Evolutionary conservation across 2,113 vertebrate species (phyloP).

Genomic region (Odocoileus virginianus): DNA sequence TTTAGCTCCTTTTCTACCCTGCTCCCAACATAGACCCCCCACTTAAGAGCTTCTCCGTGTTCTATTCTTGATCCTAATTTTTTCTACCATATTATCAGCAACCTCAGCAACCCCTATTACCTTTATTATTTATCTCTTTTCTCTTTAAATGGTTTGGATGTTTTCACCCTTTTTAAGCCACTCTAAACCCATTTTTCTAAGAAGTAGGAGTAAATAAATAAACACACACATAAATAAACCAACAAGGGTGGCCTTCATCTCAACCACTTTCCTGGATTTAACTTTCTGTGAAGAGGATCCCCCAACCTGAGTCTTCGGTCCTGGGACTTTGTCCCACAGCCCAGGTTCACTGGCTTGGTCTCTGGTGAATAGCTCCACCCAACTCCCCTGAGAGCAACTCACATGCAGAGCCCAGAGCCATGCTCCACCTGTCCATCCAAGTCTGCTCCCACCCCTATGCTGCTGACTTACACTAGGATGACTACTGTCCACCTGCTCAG

Average conservation of each 20-base stretch:
- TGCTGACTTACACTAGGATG: too few species aligned
- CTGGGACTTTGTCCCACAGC: neutral
- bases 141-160: neutral
- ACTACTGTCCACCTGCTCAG: neutral
- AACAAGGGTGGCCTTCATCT: neutral
- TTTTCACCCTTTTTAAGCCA: neutral
- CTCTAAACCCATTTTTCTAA: neutral
- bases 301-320: neutral
- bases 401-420: neutral
- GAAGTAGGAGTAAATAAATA: neutral
- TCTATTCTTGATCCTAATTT: neutral
- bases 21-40: rapidly evolving
- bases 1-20: neutral
- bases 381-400: neutral
- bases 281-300: neutral
- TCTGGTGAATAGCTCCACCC: neutral
- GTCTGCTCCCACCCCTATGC: neutral
- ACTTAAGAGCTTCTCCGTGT: neutral
- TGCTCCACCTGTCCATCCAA: too few species aligned
- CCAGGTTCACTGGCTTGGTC: rapidly evolving
- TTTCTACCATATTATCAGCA: neutral
- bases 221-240: neutral
- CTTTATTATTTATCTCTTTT: neutral
- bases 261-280: neutral
- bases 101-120: neutral